These are phyloP conservation scores for Numida meleagris DNA, from an alignment of 2,113 vertebrate genomes.

Conservation along the genomic window DNA sequence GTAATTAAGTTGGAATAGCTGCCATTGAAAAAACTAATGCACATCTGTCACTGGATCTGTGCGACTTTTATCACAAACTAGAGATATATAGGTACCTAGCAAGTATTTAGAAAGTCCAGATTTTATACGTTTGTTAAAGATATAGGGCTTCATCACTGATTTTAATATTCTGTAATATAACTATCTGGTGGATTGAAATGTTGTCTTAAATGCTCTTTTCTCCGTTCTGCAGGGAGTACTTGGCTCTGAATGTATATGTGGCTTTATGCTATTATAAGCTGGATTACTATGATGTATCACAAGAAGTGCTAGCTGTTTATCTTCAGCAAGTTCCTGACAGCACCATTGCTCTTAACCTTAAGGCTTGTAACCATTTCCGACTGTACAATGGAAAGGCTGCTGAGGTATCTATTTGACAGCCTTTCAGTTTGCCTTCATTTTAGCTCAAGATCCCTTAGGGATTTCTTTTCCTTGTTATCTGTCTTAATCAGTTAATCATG, in stretches of 20 bases:
- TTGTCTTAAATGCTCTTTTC: slow-evolving; percentile 33
- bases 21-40: not conserved
- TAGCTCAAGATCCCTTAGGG: not conserved
- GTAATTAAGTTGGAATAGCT: not conserved
- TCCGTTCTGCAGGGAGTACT: slow-evolving; percentile 83
- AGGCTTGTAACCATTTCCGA: slow-evolving; percentile 96
- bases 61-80: not conserved
- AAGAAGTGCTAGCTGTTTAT: slow-evolving; percentile 95
- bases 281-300: slow-evolving; percentile 97
- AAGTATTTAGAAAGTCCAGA: not conserved
- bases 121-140: not conserved
- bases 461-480: not conserved
- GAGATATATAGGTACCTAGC: not conserved
- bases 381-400: slow-evolving; percentile 96
- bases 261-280: slow-evolving; percentile 98
- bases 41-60: not conserved
- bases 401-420: slow-evolving; percentile 81
- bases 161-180: not conserved
- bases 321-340: slow-evolving; percentile 96
- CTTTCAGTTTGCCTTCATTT: slow-evolving; percentile 16
- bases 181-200: not conserved
- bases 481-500: not conserved
- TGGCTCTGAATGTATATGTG: slow-evolving; percentile 96
- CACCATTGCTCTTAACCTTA: slow-evolving; percentile 96
- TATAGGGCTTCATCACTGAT: not conserved